Conservation (phyloP, 2,888 invertebrate genomes). For the Altica lythri region DNA sequence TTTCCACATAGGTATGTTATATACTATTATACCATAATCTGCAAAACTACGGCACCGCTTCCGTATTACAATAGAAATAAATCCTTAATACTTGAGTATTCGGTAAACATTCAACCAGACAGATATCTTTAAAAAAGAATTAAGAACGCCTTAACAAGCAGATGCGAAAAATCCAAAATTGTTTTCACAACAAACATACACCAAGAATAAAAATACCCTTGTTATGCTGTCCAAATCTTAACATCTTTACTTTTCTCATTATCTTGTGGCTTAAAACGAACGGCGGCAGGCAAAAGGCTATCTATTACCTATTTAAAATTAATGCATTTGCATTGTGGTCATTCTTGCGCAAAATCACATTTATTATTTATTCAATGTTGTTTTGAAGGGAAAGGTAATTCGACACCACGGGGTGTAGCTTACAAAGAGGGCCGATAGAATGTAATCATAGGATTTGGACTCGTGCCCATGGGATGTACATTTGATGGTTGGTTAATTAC, state of each 20-base stretch:
- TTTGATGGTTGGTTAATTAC: no score
- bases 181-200: slow-evolving; percentile 4
- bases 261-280: no score
- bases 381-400: slow-evolving; percentile 28
- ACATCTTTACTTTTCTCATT: not conserved
- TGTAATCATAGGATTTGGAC: slow-evolving; percentile 21
- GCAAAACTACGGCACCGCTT: no score
- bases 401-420: slow-evolving; percentile 30
- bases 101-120: no score
- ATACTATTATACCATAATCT: no score
- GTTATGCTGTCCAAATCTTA: not conserved
- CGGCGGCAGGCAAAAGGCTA: slow-evolving; percentile 28
- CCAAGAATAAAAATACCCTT: slow-evolving; percentile 4
- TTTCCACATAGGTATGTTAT: no score
- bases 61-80: no score
- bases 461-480: no score
- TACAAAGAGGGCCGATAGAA: slow-evolving; percentile 28
- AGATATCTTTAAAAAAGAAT: no score
- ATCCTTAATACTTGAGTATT: no score
- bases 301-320: slow-evolving; percentile 32
- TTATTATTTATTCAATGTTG: slow-evolving; percentile 22
- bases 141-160: not conserved
- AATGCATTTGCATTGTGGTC: slow-evolving; percentile 25
- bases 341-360: slow-evolving; percentile 27
- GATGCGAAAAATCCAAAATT: slow-evolving; percentile 6